A percentile compares a stretch with the other conserved stretches of the same genome.
phyloP scores from a whole-genome alignment of 1,140 invertebrate species.

The Lepidurus packardi region DNA sequence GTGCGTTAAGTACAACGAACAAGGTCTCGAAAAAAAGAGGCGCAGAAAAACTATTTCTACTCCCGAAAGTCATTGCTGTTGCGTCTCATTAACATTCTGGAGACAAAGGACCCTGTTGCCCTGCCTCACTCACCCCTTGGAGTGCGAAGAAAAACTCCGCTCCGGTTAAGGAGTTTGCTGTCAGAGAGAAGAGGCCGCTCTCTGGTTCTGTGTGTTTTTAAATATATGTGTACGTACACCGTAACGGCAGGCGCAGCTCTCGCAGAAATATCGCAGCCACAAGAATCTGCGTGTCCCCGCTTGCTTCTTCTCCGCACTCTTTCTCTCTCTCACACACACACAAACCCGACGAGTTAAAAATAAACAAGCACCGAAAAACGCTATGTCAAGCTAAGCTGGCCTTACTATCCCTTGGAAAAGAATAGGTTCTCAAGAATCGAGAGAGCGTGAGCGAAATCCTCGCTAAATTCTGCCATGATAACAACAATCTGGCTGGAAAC shows the following conservation, averaged over 20 bases:
- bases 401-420: neutral
- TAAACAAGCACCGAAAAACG: conserved; percentile 6
- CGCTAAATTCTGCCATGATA: neutral
- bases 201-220: neutral
- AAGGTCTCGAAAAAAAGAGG: neutral
- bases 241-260: neutral
- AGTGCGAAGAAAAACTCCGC: neutral
- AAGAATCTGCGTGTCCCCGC: neutral
- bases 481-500: neutral
- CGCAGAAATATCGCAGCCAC: conserved; percentile 2
- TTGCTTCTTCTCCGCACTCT: too few relatives aligned
- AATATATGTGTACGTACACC: neutral
- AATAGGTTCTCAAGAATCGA: neutral
- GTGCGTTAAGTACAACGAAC: conserved; percentile 7
- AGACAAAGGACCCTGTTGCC: conserved; percentile 18
- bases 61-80: conserved; percentile 1
- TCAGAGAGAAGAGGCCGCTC: neutral
- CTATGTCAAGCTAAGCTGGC: conserved; percentile 6
- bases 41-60: conserved; percentile 3
- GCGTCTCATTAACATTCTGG: conserved; percentile 19
- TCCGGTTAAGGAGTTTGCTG: neutral
- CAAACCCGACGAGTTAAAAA: neutral
- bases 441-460: neutral
- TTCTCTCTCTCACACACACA: neutral
- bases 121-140: conserved; percentile 15